Percentiles rank a stretch among this genome's conserved stretches.
These are phyloP conservation scores for Maniola jurtina DNA, from an alignment of 1,140 invertebrate genomes.

Conservation along the genomic window DNA sequence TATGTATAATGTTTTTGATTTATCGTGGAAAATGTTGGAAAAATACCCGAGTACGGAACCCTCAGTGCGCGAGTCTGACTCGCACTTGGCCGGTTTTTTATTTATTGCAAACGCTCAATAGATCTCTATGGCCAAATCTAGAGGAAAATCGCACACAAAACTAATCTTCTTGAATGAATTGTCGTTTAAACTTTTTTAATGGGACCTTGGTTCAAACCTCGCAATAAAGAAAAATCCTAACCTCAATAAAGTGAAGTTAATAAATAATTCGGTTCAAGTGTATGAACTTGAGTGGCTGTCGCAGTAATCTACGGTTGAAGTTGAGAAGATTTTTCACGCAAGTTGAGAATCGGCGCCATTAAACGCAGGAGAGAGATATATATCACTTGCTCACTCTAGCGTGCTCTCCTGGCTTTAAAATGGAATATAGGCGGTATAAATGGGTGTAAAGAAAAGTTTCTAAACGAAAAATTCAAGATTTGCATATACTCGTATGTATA, in stretches of 20 bases:
- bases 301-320: constrained; percentile 15
- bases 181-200: too few species aligned
- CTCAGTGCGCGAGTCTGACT: too few species aligned
- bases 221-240: not conserved
- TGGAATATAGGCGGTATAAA: constrained; percentile 12
- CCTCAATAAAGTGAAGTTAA: not conserved
- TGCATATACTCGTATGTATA: too few species aligned
- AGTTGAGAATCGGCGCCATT: constrained; percentile 27
- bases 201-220: too few species aligned
- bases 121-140: too few species aligned
- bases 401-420: not conserved
- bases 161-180: too few species aligned
- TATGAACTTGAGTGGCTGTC: not conserved
- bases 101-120: too few species aligned
- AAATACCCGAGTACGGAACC: too few species aligned
- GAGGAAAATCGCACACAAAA: too few species aligned
- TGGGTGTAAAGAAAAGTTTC: not conserved
- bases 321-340: constrained; percentile 28
- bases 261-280: not conserved
- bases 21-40: too few species aligned
- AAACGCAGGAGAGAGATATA: constrained; percentile 26
- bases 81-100: too few species aligned
- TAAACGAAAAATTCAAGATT: not conserved
- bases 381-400: constrained; percentile 14
- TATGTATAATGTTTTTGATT: too few species aligned